Conservation (phyloP, 2,113 vertebrate genomes). For the Trematomus loennbergii region DNA sequence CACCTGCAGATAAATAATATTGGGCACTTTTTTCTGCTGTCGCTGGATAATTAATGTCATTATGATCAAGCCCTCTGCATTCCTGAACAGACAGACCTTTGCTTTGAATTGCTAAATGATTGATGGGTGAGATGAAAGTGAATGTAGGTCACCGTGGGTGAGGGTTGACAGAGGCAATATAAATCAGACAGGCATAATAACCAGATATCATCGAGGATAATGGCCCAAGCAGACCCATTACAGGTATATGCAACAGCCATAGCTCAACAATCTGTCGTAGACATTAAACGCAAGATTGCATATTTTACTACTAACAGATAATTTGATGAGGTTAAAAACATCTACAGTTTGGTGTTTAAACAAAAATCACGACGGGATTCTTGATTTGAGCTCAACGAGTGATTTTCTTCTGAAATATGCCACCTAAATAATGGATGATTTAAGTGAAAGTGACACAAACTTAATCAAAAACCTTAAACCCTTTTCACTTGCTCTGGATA, state of each 20-base stretch:
- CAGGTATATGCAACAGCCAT: constrained; percentile 63
- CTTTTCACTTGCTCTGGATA: not conserved
- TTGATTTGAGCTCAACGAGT: constrained; percentile 23
- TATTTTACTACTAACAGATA: constrained; percentile 34
- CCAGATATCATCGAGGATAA: constrained; percentile 73
- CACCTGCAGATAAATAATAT: constrained; percentile 26
- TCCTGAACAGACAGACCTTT: constrained; percentile 66
- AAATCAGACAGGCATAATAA: constrained; percentile 76
- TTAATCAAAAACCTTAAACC: no score
- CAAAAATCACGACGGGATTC: constrained; percentile 16
- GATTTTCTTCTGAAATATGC: constrained; percentile 4
- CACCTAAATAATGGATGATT: not conserved
- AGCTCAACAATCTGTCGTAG: constrained; percentile 51
- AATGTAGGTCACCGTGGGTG: constrained; percentile 78
- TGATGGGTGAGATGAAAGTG: constrained; percentile 77
- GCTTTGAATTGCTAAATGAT: constrained; percentile 80
- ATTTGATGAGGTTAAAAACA: constrained; percentile 45
- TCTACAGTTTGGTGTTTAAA: constrained; percentile 6
- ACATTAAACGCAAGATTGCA: constrained; percentile 37
- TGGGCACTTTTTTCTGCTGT: constrained; percentile 18
- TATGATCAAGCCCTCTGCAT: constrained; percentile 59
- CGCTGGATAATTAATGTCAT: constrained; percentile 68
- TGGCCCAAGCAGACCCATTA: constrained; percentile 60
- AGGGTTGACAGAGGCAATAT: constrained; percentile 67
- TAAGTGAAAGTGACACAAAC: constrained; percentile 7